Conservation (phyloP, 2,797 vertebrate genomes). For the Delichon dasypus region DNA sequence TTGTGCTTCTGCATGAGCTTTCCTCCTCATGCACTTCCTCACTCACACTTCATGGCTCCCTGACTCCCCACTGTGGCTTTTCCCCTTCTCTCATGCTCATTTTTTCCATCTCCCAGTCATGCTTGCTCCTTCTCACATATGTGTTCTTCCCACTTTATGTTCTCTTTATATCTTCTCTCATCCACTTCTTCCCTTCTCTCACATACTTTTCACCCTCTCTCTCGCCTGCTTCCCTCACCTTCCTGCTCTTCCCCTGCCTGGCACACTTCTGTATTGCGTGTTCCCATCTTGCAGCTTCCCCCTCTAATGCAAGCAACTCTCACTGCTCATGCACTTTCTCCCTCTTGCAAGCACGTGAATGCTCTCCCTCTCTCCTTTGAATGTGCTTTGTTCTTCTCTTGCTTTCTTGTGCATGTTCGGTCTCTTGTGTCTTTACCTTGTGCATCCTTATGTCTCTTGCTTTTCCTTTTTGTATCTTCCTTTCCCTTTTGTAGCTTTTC, state of each 20-base stretch:
- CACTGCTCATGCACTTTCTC: neutral
- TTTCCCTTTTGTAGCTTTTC: neutral
- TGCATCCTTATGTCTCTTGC: neutral
- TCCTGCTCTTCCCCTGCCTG: neutral
- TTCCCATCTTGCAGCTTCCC: neutral
- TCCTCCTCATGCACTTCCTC: fast-evolving
- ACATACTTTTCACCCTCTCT: neutral
- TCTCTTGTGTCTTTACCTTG: neutral
- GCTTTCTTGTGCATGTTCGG: neutral
- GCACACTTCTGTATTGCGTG: neutral
- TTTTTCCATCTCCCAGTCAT: neutral
- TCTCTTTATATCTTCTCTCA: neutral
- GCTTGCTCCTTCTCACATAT: neutral
- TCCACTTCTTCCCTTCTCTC: neutral
- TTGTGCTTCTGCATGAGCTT: fast-evolving
- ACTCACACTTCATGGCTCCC: neutral
- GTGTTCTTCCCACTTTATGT: neutral
- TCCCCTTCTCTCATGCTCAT: neutral
- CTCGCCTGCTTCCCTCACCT: neutral
- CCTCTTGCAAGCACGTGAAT: fast-evolving
- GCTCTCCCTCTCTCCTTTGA: neutral
- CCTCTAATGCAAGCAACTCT: neutral
- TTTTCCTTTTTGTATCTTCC: neutral
- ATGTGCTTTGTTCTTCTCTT: neutral
- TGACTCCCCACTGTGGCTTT: neutral